phyloP scores from a whole-genome alignment of 2,888 invertebrate genomes.

The Mayetiola destructor region DNA sequence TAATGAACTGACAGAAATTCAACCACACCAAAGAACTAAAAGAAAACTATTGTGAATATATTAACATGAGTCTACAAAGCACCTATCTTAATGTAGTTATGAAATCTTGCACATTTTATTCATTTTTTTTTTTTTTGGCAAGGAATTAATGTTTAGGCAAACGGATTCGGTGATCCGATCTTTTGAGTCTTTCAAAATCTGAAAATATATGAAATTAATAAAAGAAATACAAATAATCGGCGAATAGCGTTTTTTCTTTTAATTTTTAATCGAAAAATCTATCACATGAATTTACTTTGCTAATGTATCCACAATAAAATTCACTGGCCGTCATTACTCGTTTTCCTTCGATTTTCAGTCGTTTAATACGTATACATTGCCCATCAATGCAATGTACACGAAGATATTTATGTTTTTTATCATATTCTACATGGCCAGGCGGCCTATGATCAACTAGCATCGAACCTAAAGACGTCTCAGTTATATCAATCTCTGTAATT shows the following conservation, averaged over 20 bases:
- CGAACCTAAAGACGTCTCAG: slow-evolving; percentile 14
- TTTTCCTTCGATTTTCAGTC: slow-evolving; percentile 50
- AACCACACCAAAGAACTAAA: no score
- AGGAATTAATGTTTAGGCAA: neutral
- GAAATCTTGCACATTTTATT: no score
- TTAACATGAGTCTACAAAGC: no score
- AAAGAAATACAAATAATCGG: neutral
- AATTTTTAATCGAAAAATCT: neutral
- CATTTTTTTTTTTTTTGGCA: no score
- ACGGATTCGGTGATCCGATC: neutral
- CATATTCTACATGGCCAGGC: slow-evolving; percentile 47
- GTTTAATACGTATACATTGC: slow-evolving; percentile 48
- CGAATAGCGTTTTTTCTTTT: neutral
- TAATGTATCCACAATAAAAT: slow-evolving; percentile 77
- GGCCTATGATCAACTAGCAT: slow-evolving; percentile 16
- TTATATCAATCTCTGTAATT: slow-evolving; percentile 39
- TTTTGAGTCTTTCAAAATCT: neutral
- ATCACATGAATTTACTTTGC: slow-evolving; percentile 33
- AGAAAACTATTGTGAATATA: no score
- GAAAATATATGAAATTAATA: neutral
- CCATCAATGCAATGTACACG: slow-evolving; percentile 51
- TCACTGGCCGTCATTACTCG: slow-evolving; percentile 60
- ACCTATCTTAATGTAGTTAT: no score
- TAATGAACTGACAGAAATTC: no score
- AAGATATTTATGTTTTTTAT: slow-evolving; percentile 42